Evolutionary conservation across 2,797 vertebrate genomes (phyloP).

Genomic region (Phrynocephalus guinanensis): DNA sequence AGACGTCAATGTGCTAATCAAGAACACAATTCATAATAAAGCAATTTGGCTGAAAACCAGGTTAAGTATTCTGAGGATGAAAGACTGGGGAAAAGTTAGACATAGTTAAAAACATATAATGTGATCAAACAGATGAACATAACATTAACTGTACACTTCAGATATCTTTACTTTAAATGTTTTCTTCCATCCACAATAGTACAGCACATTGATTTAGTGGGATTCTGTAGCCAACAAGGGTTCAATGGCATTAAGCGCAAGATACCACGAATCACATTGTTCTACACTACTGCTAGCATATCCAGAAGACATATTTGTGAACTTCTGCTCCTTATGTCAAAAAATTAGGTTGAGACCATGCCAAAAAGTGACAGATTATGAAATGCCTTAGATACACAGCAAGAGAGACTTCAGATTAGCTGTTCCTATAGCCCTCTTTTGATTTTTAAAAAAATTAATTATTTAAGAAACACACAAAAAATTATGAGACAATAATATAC

Average conservation of each 20-base stretch:
- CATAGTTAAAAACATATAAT: neutral
- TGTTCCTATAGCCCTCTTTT: too few relatives aligned
- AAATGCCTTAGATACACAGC: too few relatives aligned
- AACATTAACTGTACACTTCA: neutral
- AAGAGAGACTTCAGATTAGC: too few relatives aligned
- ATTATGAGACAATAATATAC: too few relatives aligned
- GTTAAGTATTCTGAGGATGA: slow-evolving; percentile 1
- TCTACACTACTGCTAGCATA: neutral
- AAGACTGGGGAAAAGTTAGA: neutral
- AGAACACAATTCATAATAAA: slow-evolving; percentile 22
- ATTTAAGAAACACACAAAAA: too few relatives aligned
- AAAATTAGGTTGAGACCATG: too few relatives aligned
- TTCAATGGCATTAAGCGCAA: neutral
- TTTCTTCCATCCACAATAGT: neutral
- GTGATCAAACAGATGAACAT: neutral
- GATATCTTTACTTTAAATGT: neutral
- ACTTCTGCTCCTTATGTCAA: too few relatives aligned
- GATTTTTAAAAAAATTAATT: too few relatives aligned
- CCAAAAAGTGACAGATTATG: too few relatives aligned
- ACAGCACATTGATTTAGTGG: neutral
- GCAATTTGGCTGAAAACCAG: neutral
- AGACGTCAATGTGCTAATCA: slow-evolving; percentile 40
- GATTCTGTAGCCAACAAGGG: neutral
- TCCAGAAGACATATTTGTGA: too few relatives aligned
- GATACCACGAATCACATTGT: neutral